Evolutionary conservation across 2,888 invertebrate genomes (phyloP), one percentile per base, ranked within the genome.

Genomic region (Rhogogaster chlorosoma): DNA sequence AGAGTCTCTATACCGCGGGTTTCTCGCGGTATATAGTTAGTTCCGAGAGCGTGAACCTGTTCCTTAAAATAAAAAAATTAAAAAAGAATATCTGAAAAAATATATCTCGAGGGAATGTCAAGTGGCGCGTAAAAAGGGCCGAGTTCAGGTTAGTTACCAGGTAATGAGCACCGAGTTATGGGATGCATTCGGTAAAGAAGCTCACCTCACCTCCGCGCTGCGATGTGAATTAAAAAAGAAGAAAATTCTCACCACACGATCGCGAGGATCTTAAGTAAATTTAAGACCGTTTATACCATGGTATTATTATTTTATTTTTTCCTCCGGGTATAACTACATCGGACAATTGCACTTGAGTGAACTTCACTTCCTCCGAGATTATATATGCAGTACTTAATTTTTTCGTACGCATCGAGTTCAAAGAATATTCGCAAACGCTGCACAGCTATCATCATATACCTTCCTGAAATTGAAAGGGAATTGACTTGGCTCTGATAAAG

Each of bases 111-210:
- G 83, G 83, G 83, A 83, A 83, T 83, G 83, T 83, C 83, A 83
- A 83, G 83, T 83, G 83, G 70, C 49, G 83, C 83, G 83, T 83
- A 83, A 83, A 83, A 83, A 83, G 83, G 83, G 83, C 49, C n/a
- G 42, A 83, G 83, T 83, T 83, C 83, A 83, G 83, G 67, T 70
- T 83, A 83, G 83, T 83, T 83, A 49, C 83, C 83, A 38, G 83
- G 83, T 83, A 83, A 83, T 83, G 83, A 83, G 83, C 67, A 67
- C 67, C 83, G 83, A 83, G 83, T 83, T 83, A 83, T 70, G 83
- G 70, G 83, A 38, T 83, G 53, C 49, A 83, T 83, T 83, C 70
- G 67, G 83, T 70, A 83, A 83, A 83, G 83, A 83, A 83, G 83
- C 83, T 83, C 61, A 80, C 38, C 61, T 80, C 80, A 57, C 36